Evolutionary conservation across 2,797 vertebrate species (phyloP).

Genomic region (Mormyrus proboscirostris): DNA sequence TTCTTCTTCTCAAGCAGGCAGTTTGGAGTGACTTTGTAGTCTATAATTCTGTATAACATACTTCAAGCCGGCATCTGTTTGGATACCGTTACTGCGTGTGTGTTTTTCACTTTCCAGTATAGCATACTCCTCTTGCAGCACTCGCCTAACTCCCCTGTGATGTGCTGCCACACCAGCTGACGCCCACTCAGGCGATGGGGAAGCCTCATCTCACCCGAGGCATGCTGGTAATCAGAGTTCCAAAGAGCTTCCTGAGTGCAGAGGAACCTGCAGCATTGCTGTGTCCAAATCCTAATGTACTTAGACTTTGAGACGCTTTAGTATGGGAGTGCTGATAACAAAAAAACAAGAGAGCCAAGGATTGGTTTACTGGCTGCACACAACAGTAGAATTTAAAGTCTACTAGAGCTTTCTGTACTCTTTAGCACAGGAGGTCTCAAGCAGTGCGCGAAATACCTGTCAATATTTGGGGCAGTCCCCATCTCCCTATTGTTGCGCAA

Average conservation of each 20-base stretch:
- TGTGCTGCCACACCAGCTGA: neutral
- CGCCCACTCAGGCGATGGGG: neutral
- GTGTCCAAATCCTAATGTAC: neutral
- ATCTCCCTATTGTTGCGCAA: too few relatives aligned
- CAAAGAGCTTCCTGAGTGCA: neutral
- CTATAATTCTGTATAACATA: neutral
- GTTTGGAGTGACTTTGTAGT: neutral
- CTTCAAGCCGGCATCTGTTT: neutral
- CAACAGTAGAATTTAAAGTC: neutral
- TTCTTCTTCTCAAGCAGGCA: neutral
- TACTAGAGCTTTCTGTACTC: neutral
- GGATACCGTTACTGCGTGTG: neutral
- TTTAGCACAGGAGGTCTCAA: neutral
- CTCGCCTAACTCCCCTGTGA: neutral
- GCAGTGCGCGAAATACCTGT: too few relatives aligned
- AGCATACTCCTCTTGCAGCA: neutral
- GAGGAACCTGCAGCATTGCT: neutral
- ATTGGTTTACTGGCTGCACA: neutral
- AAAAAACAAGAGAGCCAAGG: neutral
- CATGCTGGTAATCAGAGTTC: slow-evolving; percentile 1
- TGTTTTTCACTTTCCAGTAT: neutral
- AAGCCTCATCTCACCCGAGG: neutral
- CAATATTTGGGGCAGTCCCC: too few relatives aligned
- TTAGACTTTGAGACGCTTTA: neutral
- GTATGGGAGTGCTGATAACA: neutral